Conservation (phyloP, 1,140 invertebrate species). For the Aphelenchoides fujianensis region DNA sequence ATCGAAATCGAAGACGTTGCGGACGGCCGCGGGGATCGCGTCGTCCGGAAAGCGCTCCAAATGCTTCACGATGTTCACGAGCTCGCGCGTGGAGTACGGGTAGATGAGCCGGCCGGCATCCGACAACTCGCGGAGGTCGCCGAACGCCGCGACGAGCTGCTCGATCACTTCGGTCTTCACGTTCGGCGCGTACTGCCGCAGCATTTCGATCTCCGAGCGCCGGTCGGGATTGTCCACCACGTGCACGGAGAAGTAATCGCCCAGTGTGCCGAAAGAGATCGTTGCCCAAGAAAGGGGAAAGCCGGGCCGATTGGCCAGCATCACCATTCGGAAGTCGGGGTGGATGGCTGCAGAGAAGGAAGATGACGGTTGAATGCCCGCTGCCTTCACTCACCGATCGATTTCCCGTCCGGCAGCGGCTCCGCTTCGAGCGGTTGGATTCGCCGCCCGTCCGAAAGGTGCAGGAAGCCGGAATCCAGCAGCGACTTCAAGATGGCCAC, state of each 20-base stretch:
- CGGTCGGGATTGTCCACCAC: constrained; percentile 87
- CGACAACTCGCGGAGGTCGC: constrained; percentile 77
- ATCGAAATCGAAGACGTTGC: constrained; percentile 96
- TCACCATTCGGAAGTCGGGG: constrained; percentile 82
- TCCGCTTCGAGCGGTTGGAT: constrained; percentile 65
- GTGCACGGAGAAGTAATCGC: constrained; percentile 90
- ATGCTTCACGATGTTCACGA: constrained; percentile 73
- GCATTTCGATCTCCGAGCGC: constrained; percentile 79
- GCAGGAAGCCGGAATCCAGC: constrained; percentile 90
- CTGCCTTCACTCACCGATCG: constrained; percentile 18
- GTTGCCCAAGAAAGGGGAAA: no score
- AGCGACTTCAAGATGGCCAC: constrained; percentile 85
- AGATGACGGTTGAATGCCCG: constrained; percentile 6
- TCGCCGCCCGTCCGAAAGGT: constrained; percentile 82
- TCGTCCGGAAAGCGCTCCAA: constrained; percentile 79
- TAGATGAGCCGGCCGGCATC: constrained; percentile 86
- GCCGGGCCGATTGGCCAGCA: constrained; percentile 89
- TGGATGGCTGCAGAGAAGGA: constrained; percentile 68
- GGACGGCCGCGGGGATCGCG: constrained; percentile 76
- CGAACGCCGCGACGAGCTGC: constrained; percentile 79
- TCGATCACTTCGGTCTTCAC: constrained; percentile 47
- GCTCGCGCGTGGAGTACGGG: constrained; percentile 91
- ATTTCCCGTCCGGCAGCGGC: constrained; percentile 19
- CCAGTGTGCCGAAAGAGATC: constrained; percentile 80
- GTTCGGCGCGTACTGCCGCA: constrained; percentile 80